Base-by-base conservation (phyloP, 2,113 vertebrate species). In the Festucalex cinctus region DNA sequence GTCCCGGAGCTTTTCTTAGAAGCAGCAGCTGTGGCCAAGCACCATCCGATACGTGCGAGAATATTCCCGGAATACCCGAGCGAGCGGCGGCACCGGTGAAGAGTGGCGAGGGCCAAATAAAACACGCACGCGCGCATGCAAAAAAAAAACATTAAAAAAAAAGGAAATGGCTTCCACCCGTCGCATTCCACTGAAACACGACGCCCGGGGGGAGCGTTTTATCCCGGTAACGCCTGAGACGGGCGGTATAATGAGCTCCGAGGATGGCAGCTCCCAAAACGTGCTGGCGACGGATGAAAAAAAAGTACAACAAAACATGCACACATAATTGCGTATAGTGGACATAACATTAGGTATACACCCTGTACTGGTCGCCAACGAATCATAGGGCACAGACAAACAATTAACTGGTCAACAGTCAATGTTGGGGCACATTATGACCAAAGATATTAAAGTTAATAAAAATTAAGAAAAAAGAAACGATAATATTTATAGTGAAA, bases 1-100 rank as follows among this genome's bases (percentile, higher is more conserved):
- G 77, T 74, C 79, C 68, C 68, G 19, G 0, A 77, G 84, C 86
- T 90, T 90, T 90, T 89, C 89, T 90, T 90, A 90, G 89, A 88
- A 88, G 77, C 88, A 84, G 80, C 89, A 90, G 86, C 89, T 90
- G 89, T 69, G 70, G 69, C 65, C 70, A 4, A 63, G 70, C 39
- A 88, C 86, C 86, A 89, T 85, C 76, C 68, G 71, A 88, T 86
- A 75, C 57, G 57, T 69, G 63, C 68, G 68, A 61, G 66, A n/a
- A 88, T 89, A 88, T 85, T 88, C 88, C 86, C 81, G 86, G 83
- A 88, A 90, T 88, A 80, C 79, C 75, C 39, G 65, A 65, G 62
- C 70, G 73, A n/a, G 85, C 82, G 69, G 78, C 10, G 13, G 3
- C 12, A 22, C 2, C 9, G 48, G 48, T 20, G 19, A 67, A 43